Evolutionary conservation across 2,113 vertebrate species (phyloP), one percentile per base, ranked within the genome.

Genomic region (Pimephales promelas): DNA sequence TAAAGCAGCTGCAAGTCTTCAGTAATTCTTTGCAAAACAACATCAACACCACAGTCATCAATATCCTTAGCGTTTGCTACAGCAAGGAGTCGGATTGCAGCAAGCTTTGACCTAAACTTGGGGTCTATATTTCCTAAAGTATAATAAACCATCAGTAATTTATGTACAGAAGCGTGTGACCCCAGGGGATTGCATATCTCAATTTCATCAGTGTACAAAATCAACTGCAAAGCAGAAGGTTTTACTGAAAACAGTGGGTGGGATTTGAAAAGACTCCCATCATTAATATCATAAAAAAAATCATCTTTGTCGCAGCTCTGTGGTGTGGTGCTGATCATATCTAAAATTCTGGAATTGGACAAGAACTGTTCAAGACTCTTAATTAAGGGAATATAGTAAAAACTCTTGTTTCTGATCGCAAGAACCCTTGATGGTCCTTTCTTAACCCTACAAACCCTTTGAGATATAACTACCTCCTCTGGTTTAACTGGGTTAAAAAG

Each of bases 151-250:
- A 82, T 87, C 49, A 87, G 13, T 10, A 85, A 54, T 24, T 83
- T 87, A 54, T 84, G 77, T 70, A 9, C 16, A 43, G 86, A 66
- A 78, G 78, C 10, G 49, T 77, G 57, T 6, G 73, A 61, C 18
- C 86, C 83, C 6, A 87, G 66, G 47, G 79, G 80, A 40, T 87
- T 79, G 57, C 79, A 85, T 28, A 83, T 88, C 43, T 88, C 76
- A 16, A 86, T 86, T 76, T 85, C 54, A 64, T 87, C 78, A n/a
- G 71, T 77, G 31, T 87, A 79, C 47, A 85, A 52, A 47, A 79
- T 85, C 11, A 83, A 22, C 14, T 88, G 84, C 45, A 87, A 87
- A n/a, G 83, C 83, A 79, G 20, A n/a, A 43, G 72, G 86, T 26
- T 31, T 79, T 4, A 62, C 43, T 36, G 84, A 85, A 61, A 26